These are phyloP conservation scores for Papilio xuthus DNA, from an alignment of 1,140 invertebrate species.

Conservation along the genomic window DNA sequence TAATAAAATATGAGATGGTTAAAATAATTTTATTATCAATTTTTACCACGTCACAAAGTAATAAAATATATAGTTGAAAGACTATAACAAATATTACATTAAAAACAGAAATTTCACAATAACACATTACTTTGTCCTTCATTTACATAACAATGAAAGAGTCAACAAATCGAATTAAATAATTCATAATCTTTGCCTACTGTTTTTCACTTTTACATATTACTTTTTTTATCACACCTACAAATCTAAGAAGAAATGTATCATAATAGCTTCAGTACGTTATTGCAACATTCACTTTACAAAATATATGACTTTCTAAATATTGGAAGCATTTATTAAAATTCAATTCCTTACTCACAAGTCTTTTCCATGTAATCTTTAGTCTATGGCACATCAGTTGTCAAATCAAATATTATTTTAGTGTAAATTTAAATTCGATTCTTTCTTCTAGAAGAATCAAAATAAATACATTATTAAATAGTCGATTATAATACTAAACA, in stretches of 20 bases:
- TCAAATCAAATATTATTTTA: neutral
- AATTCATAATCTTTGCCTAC: neutral
- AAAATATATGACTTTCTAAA: constrained; percentile 2
- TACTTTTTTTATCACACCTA: neutral
- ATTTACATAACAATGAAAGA: neutral
- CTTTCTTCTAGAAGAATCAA: neutral
- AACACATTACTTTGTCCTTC: neutral
- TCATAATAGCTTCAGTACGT: neutral
- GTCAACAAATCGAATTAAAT: neutral
- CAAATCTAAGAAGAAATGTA: neutral
- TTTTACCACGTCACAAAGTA: constrained; percentile 13
- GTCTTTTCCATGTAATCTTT: neutral
- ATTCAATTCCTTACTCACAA: constrained; percentile 2
- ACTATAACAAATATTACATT: neutral
- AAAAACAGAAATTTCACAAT: neutral
- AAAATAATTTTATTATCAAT: constrained; percentile 37
- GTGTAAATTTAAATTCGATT: neutral
- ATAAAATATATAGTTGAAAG: constrained; percentile 11
- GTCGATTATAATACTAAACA: neutral
- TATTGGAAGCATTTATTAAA: neutral
- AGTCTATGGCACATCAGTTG: neutral
- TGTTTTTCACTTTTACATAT: neutral
- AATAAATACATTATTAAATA: neutral
- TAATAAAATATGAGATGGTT: constrained; percentile 30
- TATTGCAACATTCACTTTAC: neutral